phyloP scores from a whole-genome alignment of 2,888 invertebrate species.

The Synanthedon formicaeformis region DNA sequence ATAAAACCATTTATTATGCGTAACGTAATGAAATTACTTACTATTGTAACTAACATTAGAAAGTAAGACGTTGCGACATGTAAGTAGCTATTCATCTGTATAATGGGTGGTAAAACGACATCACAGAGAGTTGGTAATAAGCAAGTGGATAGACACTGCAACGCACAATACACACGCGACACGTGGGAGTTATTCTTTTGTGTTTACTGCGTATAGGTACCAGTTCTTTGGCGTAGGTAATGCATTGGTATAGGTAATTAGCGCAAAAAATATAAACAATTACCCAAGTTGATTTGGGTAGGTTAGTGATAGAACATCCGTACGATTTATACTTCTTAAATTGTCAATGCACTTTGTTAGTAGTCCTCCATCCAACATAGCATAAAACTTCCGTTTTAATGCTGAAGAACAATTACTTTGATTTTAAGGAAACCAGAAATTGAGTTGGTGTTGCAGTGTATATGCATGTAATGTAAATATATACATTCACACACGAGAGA shows the following conservation, averaged over 20 bases:
- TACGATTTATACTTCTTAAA: too few relatives aligned
- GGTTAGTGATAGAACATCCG: too few relatives aligned
- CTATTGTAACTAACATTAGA: constrained; percentile 47
- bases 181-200: constrained; percentile 48
- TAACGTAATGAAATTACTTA: constrained; percentile 32
- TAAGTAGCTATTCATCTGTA: constrained; percentile 43
- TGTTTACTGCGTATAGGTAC: constrained; percentile 8
- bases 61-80: constrained; percentile 49
- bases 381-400: too few relatives aligned
- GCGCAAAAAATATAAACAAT: too few relatives aligned
- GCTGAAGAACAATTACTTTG: too few relatives aligned
- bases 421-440: too few relatives aligned
- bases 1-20: constrained; percentile 28
- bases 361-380: too few relatives aligned
- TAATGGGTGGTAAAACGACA: constrained; percentile 36
- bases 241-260: not conserved
- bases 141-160: constrained; percentile 25
- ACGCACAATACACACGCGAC: constrained; percentile 32
- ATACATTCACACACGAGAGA: too few relatives aligned
- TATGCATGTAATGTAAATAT: too few relatives aligned
- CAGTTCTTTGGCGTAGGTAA: constrained; percentile 2
- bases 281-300: too few relatives aligned
- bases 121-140: constrained; percentile 19
- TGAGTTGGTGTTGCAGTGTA: too few relatives aligned
- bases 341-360: too few relatives aligned